phyloP scores from a whole-genome alignment of 1,140 invertebrate genomes.

The Drosophila lowei region DNA sequence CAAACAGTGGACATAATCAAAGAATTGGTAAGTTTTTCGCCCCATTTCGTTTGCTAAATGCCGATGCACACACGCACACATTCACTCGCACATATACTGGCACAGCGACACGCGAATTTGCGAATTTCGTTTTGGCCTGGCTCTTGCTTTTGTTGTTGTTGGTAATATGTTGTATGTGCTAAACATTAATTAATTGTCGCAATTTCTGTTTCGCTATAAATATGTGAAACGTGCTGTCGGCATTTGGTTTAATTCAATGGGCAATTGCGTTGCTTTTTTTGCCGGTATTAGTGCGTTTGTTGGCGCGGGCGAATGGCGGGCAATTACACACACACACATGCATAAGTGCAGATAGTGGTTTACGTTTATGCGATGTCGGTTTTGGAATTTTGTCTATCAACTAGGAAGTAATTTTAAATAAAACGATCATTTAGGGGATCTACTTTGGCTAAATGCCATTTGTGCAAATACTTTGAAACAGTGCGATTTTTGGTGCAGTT shows the following conservation, averaged over 20 bases:
- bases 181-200: constrained; percentile 57
- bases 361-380: constrained; percentile 27
- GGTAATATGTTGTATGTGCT: constrained; percentile 37
- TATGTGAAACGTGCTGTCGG: constrained; percentile 36
- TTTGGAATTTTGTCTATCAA: not conserved
- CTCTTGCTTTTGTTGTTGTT: constrained; percentile 21
- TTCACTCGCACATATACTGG: constrained; percentile 18
- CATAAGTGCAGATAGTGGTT: constrained; percentile 18
- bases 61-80: constrained; percentile 17
- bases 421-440: no score
- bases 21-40: constrained; percentile 46
- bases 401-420: no score
- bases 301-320: constrained; percentile 73
- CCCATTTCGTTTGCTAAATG: constrained; percentile 17
- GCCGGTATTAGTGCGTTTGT: constrained; percentile 45
- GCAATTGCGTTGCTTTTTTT: constrained; percentile 46
- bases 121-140: constrained; percentile 51
- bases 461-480: no score
- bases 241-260: constrained; percentile 40
- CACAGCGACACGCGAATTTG: constrained; percentile 54
- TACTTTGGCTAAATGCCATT: no score
- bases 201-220: constrained; percentile 38
- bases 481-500: no score
- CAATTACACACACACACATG: constrained; percentile 23
- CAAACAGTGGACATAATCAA: constrained; percentile 9